Base-by-base conservation (phyloP, 2,113 vertebrate genomes). In the Corvus hawaiiensis region DNA sequence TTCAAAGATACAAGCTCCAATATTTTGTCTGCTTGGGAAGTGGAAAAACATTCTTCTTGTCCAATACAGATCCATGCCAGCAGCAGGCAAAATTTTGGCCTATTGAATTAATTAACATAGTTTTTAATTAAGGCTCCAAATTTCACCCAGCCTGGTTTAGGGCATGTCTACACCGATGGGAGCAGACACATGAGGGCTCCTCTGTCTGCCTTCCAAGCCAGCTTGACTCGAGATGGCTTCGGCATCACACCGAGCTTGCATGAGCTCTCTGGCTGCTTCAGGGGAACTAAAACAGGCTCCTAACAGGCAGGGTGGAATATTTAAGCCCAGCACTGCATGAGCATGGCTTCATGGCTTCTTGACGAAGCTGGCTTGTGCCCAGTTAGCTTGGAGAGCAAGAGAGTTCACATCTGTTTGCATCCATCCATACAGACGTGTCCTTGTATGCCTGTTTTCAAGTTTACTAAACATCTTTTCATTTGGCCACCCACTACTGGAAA, bases 81-180 rank as follows among this genome's bases (percentile, higher is more conserved):
- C 39, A 75, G 83, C 58, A 71, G 73, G 62, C 58, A 86, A 93
- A 71, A 84, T 61, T 86, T 68, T 90, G 56, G 64, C 83, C 94
- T 75, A 61, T 52, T 90, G 90, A 87, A 96, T 92, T 93, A 92
- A 91, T 94, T 91, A 94, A 68, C 73, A 84, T 54, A 2, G 0
- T 49, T 91, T 92, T 96, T 91, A 93, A 95, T 79, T 84, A 92
- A 87, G 62, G 33, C 66, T 91, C 77, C 64, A 74, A 16, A 68
- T 87, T 93, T 95, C 66, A 93, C 74, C 78, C 81, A 94, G 76
- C 56, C 73, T 94, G 89, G 89, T 71, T 95, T 48, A 59, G 76
- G 94, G 93, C 95, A 96, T 93, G 96, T 96, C 96, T 96, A 51
- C 94, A 46, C 94, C 95, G 92, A 95, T 77, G 90, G 94, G 88